phyloP scores from a whole-genome alignment of 2,888 invertebrate species.

The Anorthoa munda region DNA sequence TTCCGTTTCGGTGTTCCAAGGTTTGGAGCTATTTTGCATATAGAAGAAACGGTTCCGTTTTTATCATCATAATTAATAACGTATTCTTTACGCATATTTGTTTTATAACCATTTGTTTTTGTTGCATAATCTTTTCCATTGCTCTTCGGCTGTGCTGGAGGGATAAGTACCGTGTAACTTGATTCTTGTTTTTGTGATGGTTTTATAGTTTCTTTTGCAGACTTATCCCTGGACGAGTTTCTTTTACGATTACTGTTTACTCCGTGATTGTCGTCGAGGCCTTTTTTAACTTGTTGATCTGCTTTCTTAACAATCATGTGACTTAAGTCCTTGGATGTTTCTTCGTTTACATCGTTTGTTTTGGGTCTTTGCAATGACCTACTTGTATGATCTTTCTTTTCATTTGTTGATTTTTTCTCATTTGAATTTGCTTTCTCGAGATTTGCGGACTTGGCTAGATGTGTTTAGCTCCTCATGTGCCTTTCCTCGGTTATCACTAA shows the following conservation, averaged over 20 bases:
- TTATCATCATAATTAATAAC: constrained; percentile 89
- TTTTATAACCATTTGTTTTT: constrained; percentile 69
- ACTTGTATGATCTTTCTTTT: constrained; percentile 64
- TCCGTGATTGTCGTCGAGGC: constrained; percentile 42
- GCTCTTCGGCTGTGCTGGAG: constrained; percentile 44
- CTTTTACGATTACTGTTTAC: constrained; percentile 60
- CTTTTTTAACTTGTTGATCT: constrained; percentile 24
- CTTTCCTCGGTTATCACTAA: constrained; percentile 48
- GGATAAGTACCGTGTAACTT: constrained; percentile 54
- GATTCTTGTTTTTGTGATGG: constrained; percentile 63
- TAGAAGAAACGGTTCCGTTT: constrained; percentile 87
- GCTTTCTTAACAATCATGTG: constrained; percentile 27
- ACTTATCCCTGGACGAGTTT: constrained; percentile 67
- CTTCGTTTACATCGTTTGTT: constrained; percentile 53
- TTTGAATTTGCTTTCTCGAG: constrained; percentile 43
- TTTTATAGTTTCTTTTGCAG: constrained; percentile 61
- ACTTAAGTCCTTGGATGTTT: constrained; percentile 32
- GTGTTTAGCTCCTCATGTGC: constrained; percentile 36
- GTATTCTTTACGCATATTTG: constrained; percentile 81
- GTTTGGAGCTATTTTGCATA: constrained; percentile 83
- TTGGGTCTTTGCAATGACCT: constrained; percentile 63
- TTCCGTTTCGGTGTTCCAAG: constrained; percentile 77
- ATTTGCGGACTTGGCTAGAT: constrained; percentile 39
- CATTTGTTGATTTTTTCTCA: constrained; percentile 41
- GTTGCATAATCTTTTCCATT: constrained; percentile 65